phyloP scores from a whole-genome alignment of 2,888 invertebrate genomes.

The Conchocele bisecta region DNA sequence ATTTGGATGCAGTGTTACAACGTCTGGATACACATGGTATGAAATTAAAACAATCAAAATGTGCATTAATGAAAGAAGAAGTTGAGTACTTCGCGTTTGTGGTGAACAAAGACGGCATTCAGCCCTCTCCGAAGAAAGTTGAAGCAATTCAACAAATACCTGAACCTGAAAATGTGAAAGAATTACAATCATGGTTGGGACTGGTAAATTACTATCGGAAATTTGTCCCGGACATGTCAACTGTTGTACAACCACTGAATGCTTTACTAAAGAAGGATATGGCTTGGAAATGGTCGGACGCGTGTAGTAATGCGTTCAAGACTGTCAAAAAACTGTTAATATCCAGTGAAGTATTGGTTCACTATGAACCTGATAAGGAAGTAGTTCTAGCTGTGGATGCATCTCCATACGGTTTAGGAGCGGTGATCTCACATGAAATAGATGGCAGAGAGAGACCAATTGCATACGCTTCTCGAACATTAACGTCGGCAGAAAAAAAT shows the following conservation, averaged over 20 bases:
- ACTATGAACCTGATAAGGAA: conserved; percentile 43
- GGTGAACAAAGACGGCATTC: too few relatives aligned
- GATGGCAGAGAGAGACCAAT: conserved; percentile 81
- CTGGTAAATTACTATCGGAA: conserved; percentile 27
- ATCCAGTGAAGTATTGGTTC: conserved; percentile 30
- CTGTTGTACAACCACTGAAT: conserved; percentile 9
- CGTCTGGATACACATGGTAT: too few relatives aligned
- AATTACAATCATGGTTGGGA: conserved; percentile 17
- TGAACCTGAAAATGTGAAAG: conserved; percentile 19
- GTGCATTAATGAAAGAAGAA: too few relatives aligned
- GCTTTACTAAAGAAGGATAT: conserved; percentile 10
- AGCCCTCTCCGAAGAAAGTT: too few relatives aligned
- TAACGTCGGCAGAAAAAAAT: conserved; percentile 42
- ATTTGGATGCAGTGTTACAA: too few relatives aligned
- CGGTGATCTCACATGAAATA: conserved; percentile 70
- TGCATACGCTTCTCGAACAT: conserved; percentile 71
- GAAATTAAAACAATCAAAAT: too few relatives aligned
- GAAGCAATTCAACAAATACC: conserved; percentile 5
- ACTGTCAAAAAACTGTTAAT: conserved; percentile 17
- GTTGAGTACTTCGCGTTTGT: too few relatives aligned
- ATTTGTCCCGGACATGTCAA: conserved; percentile 32
- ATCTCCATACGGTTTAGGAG: conserved; percentile 60
- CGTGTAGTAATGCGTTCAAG: conserved; percentile 10
- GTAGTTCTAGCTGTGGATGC: conserved; percentile 57
- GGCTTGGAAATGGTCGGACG: conserved; percentile 21